Base-by-base conservation (phyloP, 2,113 vertebrate species). In the Pelodiscus sinensis region DNA sequence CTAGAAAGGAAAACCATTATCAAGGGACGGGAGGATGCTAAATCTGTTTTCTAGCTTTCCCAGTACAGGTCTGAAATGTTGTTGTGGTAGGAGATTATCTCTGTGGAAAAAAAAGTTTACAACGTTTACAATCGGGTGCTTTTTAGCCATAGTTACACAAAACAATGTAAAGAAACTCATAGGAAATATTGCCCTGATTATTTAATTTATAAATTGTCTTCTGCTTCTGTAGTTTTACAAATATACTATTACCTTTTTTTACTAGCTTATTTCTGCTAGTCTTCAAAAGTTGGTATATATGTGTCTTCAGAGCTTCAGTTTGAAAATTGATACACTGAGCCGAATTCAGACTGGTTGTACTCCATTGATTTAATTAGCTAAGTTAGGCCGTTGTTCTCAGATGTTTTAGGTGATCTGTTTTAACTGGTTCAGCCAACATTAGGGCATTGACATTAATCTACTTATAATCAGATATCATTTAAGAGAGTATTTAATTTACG, bases 91-190 rank as follows among this genome's bases (percentile, higher is more conserved):
- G 44, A 71, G 68, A 44, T 25, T 51, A 16, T 85, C 60, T 90
- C 92, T 90, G 86, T 81, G 89, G 85, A 88, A 75, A 94, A 88
- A 75, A 94, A 83, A 58, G 35, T 52, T 73, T 73, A 50, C 38
- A 31, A 29, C 73, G 18, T 19, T 54, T 75, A 75, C 71, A 75
- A 38, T 24, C 21, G 11, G 0, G 4, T 68, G 8, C 31, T 56
- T 56, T 75, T 54, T 65, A 31, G 78, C 85, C 80, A 68, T 22
- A n/a, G 82, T 84, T 88, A 4, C n/a, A n/a, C 35, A 15, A 75
- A 19, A 27, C 80, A 1, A 68, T 52, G 2, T n/a, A 65, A 21
- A 58, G 51, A 75, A 92, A 90, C 65, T 4, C 6, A 3, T 16
- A 90, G 14, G 19, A 68, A 88, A 55, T 54, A 79, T 22, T 77